phyloP scores from a whole-genome alignment of 2,888 invertebrate species.

The Tillus elongatus region DNA sequence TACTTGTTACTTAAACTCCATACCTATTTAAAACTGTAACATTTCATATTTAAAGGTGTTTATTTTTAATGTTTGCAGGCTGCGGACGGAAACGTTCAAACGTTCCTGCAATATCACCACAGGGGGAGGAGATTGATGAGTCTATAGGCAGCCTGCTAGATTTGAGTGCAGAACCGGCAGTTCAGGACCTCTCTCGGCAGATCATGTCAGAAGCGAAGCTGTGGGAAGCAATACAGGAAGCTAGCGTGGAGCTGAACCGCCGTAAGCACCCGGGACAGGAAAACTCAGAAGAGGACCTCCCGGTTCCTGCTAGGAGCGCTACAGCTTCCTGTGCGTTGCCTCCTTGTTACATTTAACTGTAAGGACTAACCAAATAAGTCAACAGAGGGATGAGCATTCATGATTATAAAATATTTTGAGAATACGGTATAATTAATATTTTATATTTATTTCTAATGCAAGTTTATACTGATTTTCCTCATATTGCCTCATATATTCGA shows the following conservation, averaged over 20 bases:
- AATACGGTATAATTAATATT: no score
- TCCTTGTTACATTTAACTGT: constrained; percentile 36
- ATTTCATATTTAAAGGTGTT: no score
- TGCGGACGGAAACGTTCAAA: constrained; percentile 62
- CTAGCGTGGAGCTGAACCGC: constrained; percentile 59
- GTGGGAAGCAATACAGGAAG: constrained; percentile 73
- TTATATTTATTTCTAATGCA: no score
- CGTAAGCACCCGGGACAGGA: constrained; percentile 47
- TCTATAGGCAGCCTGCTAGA: constrained; percentile 57
- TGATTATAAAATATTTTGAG: no score
- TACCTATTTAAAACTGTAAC: no score
- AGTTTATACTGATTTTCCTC: no score
- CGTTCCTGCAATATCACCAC: constrained; percentile 35
- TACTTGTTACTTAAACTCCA: no score
- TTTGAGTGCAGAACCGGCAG: constrained; percentile 58
- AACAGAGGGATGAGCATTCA: no score
- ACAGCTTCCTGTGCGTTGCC: constrained; percentile 37
- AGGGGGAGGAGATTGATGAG: constrained; percentile 51
- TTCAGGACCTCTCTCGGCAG: constrained; percentile 66
- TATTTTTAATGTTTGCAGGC: no score
- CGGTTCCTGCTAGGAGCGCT: constrained; percentile 31
- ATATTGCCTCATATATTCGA: no score
- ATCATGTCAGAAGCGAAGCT: constrained; percentile 70
- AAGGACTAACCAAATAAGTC: no score
- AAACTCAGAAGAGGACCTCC: constrained; percentile 32